A percentile compares a stretch with the other conserved stretches of the same genome.
These are phyloP conservation scores for Gerris buenoi DNA, from an alignment of 1,140 invertebrate species.

Conservation along the genomic window DNA sequence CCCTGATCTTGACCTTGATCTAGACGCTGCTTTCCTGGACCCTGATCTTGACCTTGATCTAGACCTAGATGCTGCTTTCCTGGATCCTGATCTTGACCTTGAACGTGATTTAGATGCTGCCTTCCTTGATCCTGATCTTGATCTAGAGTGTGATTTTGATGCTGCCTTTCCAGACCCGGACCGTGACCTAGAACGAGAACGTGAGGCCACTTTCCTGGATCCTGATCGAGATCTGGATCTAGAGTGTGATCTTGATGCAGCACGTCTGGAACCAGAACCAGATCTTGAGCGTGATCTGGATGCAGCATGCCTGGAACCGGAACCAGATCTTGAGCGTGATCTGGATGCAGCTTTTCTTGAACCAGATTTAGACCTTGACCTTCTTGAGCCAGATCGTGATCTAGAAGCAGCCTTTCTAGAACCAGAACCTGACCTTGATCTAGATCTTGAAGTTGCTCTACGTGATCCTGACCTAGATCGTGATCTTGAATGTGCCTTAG, in stretches of 20 bases:
- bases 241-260: conserved; percentile 24
- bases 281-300: conserved; percentile 24
- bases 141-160: conserved; percentile 24
- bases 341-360: conserved; percentile 14
- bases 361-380: conserved; percentile 15
- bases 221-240: conserved; percentile 19
- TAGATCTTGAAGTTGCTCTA: conserved; percentile 14
- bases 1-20: conserved; percentile 21
- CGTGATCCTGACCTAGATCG: conserved; percentile 22
- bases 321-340: conserved; percentile 21
- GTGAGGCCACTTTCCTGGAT: conserved; percentile 9
- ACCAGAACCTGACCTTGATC: conserved; percentile 13
- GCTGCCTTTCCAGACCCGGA: conserved; percentile 12
- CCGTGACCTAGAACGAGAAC: conserved; percentile 18
- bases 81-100: conserved; percentile 21
- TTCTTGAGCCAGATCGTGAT: conserved; percentile 16
- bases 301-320: conserved; percentile 20
- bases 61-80: conserved; percentile 15
- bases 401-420: conserved; percentile 16
- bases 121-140: conserved; percentile 22
- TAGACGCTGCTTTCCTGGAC: conserved; percentile 11
- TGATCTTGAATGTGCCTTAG: conserved; percentile 22
- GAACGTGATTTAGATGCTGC: conserved; percentile 23
- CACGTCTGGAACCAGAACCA: conserved; percentile 10
- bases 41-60: conserved; percentile 24